A percentile compares a stretch with the other conserved stretches of the same genome.
Conservation (phyloP, 2,888 invertebrate species). For the Campoplex capitator region DNA sequence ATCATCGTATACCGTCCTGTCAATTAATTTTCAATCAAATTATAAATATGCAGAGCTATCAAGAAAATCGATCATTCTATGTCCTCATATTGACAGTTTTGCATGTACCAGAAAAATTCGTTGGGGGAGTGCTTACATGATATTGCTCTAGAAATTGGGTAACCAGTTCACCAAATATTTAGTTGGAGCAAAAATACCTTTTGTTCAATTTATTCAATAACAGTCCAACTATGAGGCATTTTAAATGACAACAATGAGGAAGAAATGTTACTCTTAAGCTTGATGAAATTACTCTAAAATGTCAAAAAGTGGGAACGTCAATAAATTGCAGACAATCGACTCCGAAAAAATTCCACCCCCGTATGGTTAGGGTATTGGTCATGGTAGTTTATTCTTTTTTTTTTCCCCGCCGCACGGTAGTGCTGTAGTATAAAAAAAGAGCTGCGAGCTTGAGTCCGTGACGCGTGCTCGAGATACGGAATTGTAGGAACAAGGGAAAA, state of each 20-base stretch:
- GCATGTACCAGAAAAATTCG: background rate
- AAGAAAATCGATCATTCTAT: background rate
- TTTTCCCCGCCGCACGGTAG: background rate
- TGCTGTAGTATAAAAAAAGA: constrained; percentile 31
- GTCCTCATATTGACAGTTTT: background rate
- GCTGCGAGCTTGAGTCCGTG: constrained; percentile 70
- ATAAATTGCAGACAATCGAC: constrained; percentile 64
- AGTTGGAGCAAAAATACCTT: background rate
- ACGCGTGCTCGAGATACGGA: constrained; percentile 73
- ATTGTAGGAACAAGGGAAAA: constrained; percentile 22
- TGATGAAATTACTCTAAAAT: background rate
- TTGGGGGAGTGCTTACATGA: background rate
- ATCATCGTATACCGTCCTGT: background rate
- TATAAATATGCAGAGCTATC: background rate
- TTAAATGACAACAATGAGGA: background rate
- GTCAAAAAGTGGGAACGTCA: constrained; percentile 31
- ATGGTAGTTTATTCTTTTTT: constrained; percentile 10
- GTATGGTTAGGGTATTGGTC: background rate
- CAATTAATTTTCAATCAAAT: background rate
- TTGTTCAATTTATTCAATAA: background rate
- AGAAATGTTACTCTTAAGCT: background rate
- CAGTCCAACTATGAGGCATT: background rate
- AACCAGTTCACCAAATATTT: background rate
- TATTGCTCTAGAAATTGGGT: background rate
- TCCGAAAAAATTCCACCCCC: background rate